Evolutionary conservation across 2,888 invertebrate species (phyloP).

Genomic region (Cataglyphis rosenhaueri): DNA sequence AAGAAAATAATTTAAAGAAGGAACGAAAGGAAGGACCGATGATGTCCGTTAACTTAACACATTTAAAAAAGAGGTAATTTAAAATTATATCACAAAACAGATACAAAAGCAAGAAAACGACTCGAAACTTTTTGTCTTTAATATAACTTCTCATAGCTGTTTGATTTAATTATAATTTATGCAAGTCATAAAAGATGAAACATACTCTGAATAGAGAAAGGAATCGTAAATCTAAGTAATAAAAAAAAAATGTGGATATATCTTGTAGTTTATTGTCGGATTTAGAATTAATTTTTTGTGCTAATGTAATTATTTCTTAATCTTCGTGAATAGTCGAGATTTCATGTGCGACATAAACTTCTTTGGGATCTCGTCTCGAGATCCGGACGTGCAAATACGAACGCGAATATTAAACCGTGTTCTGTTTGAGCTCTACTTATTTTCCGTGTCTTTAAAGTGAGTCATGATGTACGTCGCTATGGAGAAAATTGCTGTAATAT

Average conservation of each 20-base stretch:
- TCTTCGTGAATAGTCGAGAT: conserved; percentile 14
- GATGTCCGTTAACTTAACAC: neutral
- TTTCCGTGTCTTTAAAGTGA: conserved; percentile 28
- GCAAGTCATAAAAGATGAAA: neutral
- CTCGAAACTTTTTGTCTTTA: neutral
- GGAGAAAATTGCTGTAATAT: neutral
- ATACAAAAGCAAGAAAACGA: neutral
- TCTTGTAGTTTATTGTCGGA: neutral
- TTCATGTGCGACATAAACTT: conserved; percentile 34
- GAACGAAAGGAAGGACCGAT: neutral
- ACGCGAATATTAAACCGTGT: conserved; percentile 41
- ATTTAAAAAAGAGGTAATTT: neutral
- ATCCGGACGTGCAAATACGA: neutral
- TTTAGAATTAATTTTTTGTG: conserved; percentile 18
- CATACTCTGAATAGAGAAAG: neutral
- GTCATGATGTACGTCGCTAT: conserved; percentile 10
- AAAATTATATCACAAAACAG: neutral
- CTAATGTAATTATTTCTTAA: conserved; percentile 37
- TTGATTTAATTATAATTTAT: conserved; percentile 10
- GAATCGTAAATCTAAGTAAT: neutral
- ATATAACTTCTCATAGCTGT: neutral
- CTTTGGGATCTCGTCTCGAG: neutral
- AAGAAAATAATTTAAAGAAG: conserved; percentile 8
- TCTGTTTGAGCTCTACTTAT: conserved; percentile 12
- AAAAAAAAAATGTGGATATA: neutral